phyloP scores from a whole-genome alignment of 2,888 invertebrate genomes.

The Marasmarcha lunaedactyla region DNA sequence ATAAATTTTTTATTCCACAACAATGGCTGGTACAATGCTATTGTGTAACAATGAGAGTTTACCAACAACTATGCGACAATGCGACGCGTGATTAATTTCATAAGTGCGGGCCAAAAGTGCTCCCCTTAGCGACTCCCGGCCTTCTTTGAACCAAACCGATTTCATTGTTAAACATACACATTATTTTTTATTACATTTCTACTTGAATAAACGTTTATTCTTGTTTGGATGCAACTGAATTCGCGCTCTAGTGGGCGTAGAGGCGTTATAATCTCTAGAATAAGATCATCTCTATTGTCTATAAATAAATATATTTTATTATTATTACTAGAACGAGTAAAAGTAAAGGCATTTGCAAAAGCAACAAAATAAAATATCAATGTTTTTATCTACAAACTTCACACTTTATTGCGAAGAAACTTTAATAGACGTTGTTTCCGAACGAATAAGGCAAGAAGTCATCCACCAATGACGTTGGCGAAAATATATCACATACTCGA shows the following conservation, averaged over 20 bases:
- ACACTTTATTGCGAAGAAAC: not conserved
- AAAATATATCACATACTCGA: slow-evolving; percentile 2
- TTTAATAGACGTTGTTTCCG: too few relatives aligned
- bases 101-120: slow-evolving; percentile 35
- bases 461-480: not conserved
- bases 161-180: too few relatives aligned
- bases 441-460: not conserved
- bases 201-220: too few relatives aligned
- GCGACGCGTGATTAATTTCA: slow-evolving; percentile 56
- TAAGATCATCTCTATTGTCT: not conserved
- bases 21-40: slow-evolving; percentile 25
- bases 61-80: slow-evolving; percentile 53
- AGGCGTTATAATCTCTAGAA: too few relatives aligned
- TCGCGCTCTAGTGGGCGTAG: too few relatives aligned
- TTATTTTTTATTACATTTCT: too few relatives aligned
- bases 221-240: too few relatives aligned
- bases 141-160: too few relatives aligned
- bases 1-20: slow-evolving; percentile 24
- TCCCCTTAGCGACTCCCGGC: slow-evolving; percentile 25
- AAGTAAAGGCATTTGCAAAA: not conserved
- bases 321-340: not conserved
- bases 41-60: slow-evolving; percentile 45
- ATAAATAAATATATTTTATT: not conserved
- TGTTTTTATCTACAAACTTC: not conserved
- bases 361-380: not conserved